Base-by-base conservation (phyloP, 2,888 invertebrate genomes). In the Yponomeuta evonymella region DNA sequence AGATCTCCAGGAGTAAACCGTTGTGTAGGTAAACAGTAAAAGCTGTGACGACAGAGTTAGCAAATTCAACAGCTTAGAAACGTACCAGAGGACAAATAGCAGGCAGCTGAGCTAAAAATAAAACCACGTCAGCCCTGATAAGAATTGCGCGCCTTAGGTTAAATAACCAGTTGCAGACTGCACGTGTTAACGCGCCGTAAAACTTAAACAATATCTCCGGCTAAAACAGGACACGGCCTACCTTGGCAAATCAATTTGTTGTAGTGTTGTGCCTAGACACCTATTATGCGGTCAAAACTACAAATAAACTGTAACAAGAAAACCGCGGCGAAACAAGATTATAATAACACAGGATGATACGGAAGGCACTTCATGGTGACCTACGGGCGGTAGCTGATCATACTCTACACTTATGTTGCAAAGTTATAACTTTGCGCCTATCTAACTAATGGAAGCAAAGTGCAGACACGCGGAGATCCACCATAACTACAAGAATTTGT, bases 51-150 rank as follows among this genome's bases (percentile, higher is more conserved):
- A 43, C 9, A 8, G 6, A 43, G 43, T 58, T 51, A 12, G 51
- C 51, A 51, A 51, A 51, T 58, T 12, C 51, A 2, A 15, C 51
- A 58, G 51, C 51, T 58, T 58, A 12, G 51, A 58, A 12, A 78
- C 76, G 74, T 75, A 73, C 30, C 30, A 65, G 5, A 48, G 48
- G 4, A 23, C 51, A 69, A 29, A 12, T 58, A n/a, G 29, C 30
- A 64, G 30, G n/a, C n/a, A 64, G 64, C 23, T 30, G 64, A 66
- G 76, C 77, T 82, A 80, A 82, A 83, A 84, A 82, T 84, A 83
- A 83, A 79, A 77, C 76, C 77, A 76, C 80, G 81, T 81, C 80
- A 82, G 70, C 70, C 62, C 76, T 79, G 84, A 86, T 86, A 87
- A 86, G 80, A 67, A 65, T 58, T 58, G 51, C 51, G 51, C 12